Conservation (phyloP, 2,113 vertebrate species). For the Gymnarchus niloticus region DNA sequence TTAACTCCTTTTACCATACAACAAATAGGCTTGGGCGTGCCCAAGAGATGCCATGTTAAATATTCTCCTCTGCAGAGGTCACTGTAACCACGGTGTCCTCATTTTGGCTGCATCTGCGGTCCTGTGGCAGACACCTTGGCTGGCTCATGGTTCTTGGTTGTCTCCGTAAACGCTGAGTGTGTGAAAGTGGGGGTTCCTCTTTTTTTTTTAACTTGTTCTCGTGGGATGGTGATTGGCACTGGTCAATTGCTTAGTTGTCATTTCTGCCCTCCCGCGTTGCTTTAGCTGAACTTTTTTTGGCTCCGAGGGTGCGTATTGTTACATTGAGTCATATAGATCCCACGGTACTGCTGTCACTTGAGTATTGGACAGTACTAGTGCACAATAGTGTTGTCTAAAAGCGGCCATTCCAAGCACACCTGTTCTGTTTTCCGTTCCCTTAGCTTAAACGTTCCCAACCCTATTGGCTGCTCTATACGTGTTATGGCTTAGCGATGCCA, state of each 20-base stretch:
- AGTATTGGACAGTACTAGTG: neutral
- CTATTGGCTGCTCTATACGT: neutral
- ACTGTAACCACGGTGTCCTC: neutral
- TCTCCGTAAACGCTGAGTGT: neutral
- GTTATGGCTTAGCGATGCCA: neutral
- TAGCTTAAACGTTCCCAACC: neutral
- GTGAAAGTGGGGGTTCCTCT: neutral
- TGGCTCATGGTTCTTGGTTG: neutral
- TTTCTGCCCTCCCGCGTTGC: neutral
- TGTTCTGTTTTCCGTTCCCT: neutral
- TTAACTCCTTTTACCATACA: too few relatives aligned
- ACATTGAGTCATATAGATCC: neutral
- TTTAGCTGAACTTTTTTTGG: too few relatives aligned
- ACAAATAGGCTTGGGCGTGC: too few relatives aligned
- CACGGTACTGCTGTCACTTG: neutral
- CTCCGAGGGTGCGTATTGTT: neutral
- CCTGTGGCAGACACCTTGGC: too few relatives aligned
- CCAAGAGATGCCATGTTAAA: too few relatives aligned
- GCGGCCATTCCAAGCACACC: too few relatives aligned
- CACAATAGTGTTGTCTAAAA: neutral
- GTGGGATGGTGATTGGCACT: neutral
- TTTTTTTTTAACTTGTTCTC: neutral
- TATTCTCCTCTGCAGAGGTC: neutral
- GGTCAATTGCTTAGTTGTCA: neutral
- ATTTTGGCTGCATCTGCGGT: neutral